phyloP scores from a whole-genome alignment of 1,140 invertebrate genomes.

The Drosophila parvula region DNA sequence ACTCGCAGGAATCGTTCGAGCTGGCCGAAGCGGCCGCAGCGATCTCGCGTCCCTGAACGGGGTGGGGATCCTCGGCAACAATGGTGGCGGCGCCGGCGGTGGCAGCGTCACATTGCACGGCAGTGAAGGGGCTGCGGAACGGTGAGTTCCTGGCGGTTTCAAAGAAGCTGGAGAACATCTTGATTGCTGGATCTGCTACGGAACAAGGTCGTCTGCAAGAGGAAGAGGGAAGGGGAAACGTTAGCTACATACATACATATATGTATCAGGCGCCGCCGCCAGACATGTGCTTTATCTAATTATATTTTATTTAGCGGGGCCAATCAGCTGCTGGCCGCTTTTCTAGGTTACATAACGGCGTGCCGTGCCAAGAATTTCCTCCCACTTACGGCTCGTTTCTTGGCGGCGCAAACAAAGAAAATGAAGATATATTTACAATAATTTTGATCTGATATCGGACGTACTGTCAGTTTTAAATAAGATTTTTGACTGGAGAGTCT shows the following conservation, averaged over 20 bases:
- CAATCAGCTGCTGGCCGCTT: constrained; percentile 61
- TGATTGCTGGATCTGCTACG: constrained; percentile 18
- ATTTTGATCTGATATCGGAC: constrained; percentile 8
- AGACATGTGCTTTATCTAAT: constrained; percentile 59
- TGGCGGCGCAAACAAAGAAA: neutral
- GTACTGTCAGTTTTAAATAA: neutral
- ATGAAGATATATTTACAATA: neutral
- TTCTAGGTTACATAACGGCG: constrained; percentile 75
- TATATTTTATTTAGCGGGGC: constrained; percentile 25
- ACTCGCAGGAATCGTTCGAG: constrained; percentile 92
- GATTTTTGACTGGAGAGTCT: constrained; percentile 17
- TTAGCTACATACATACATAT: constrained; percentile 1
- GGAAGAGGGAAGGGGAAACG: neutral
- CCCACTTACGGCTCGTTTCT: neutral
- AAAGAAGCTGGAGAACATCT: constrained; percentile 89
- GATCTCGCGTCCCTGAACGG: constrained; percentile 86
- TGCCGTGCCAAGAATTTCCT: constrained; percentile 51
- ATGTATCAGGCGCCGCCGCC: constrained; percentile 17
- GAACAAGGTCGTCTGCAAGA: constrained; percentile 34
- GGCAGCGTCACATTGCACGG: constrained; percentile 86
- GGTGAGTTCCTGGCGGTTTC: constrained; percentile 90
- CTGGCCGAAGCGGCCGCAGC: constrained; percentile 86
- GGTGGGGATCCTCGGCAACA: constrained; percentile 53
- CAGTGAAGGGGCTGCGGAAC: constrained; percentile 88
- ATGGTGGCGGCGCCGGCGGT: too few relatives aligned